Evolutionary conservation across 2,797 vertebrate genomes (phyloP), one percentile per base, ranked within the genome.

Genomic region (Enteromius anoplus): DNA sequence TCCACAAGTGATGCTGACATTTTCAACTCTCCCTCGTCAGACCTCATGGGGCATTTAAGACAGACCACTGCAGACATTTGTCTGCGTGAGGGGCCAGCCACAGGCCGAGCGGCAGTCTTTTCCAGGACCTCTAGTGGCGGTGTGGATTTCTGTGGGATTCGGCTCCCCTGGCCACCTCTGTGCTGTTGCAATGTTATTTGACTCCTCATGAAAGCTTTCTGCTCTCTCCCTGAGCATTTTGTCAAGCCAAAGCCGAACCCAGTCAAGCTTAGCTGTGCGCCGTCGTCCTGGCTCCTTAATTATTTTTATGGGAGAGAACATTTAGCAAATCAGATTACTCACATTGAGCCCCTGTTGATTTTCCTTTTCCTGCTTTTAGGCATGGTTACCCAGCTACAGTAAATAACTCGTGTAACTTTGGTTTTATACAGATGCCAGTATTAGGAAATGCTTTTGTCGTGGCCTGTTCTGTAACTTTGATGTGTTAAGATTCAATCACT

Each of bases 51-150:
- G 58, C 14, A 72, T 82, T 73, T 82, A 84, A 69, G n/a, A 71
- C 70, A 37, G 64, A 84, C 84, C 83, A 12, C 81, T 55, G 83
- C 78, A 83, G 82, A 78, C 82, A 83, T 75, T 78, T 62, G 83
- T 85, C 83, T 86, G 82, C 55, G 7, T 73, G 65, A 65, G 69
- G 75, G 83, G 73, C 78, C 66, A 78, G 58, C 82, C 69, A 62
- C 90, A 77, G 75, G 86, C 62, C 91, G 89, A 70, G 89, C 49
- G 45, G 81, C 82, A 66, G 91, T 84, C 19, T 90, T 90, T 90
- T 83, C 91, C 87, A 77, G 81, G 83, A 84, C 87, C 86, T 84
- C 84, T 89, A 85, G 86, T 79, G 86, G 88, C 26, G 78, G 88
- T 82, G 66, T 83, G 81, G 83, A 82, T 87, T 87, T 87, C 86